Base-by-base conservation (phyloP, 2,113 vertebrate species). In the Enhydra lutris region DNA sequence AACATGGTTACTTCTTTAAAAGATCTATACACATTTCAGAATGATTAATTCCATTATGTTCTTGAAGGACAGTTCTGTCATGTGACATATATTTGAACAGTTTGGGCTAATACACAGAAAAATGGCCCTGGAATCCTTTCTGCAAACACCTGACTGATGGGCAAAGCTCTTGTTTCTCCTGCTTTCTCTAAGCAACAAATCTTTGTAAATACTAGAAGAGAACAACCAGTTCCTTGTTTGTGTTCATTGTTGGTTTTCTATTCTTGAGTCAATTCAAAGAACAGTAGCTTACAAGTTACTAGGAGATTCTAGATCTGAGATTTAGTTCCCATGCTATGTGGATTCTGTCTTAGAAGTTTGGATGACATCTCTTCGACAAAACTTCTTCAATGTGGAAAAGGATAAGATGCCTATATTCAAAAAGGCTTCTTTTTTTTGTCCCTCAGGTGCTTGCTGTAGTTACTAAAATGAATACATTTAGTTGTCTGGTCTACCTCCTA, bases 191-290 rank as follows among this genome's bases (percentile, higher is more conserved):
- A 95, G 97, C 97, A 98, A 93, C 94, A 42, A n/a, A 29, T 65
- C 96, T 96, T 94, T 85, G 95, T 91, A 97, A 93, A 97, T 86
- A 91, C 52, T 69, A 88, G 63, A 89, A 93, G 73, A 84, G 97
- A 98, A 98, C 97, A 98, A 55, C 93, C 85, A n/a, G 96, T 89
- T 96, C 97, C 93, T 97, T 95, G 92, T 98, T 94, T 88, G 94
- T 65, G 31, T 65, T 89, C 88, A 85, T 95, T 97, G 93, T 94
- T 95, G 47, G 76, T 65, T 84, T 97, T 96, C 76, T 97, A 4
- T 94, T 96, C 94, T 92, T 97, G 86, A 96, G 39, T 93, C 11
- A 80, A 50, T 95, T 96, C 92, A 96, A 82, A 96, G 97, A 94
- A 84, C 7, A 81, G 91, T 47, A 39, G 86, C 67, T 93, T 94